Evolutionary conservation across 2,888 invertebrate genomes (phyloP).

Genomic region (Ametastegia equiseti): DNA sequence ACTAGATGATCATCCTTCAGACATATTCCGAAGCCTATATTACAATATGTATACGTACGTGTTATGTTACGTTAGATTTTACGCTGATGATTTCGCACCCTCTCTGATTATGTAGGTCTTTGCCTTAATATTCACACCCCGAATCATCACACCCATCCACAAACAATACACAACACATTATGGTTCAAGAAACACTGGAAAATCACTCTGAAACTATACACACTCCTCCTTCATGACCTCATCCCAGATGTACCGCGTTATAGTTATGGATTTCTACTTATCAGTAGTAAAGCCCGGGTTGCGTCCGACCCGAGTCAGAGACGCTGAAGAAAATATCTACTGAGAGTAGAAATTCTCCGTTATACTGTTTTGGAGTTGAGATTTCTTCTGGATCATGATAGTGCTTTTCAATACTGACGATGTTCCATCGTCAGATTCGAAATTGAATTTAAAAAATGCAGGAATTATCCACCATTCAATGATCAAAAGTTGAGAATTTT

Average conservation of each 20-base stretch:
- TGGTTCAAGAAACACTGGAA: neutral
- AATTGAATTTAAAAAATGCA: too few relatives aligned
- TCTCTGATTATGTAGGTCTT: neutral
- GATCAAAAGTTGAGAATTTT: too few relatives aligned
- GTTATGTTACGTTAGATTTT: constrained; percentile 14
- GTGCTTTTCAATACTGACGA: too few relatives aligned
- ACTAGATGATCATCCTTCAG: neutral
- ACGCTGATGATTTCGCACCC: neutral
- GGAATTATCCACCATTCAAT: too few relatives aligned
- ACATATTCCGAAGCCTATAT: neutral
- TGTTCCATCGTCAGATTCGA: too few relatives aligned
- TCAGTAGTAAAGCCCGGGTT: constrained; percentile 17
- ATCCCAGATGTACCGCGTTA: neutral
- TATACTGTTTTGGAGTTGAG: too few relatives aligned
- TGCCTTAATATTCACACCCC: neutral
- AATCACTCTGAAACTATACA: neutral
- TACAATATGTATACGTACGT: neutral
- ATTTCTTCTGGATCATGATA: neutral
- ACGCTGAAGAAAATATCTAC: too few relatives aligned
- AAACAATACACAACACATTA: neutral
- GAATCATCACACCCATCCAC: neutral
- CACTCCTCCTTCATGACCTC: neutral
- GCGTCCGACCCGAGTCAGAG: constrained; percentile 2
- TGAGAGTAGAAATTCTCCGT: too few relatives aligned
- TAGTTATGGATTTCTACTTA: constrained; percentile 15